Conservation (phyloP, 2,113 vertebrate genomes). For the Hydropotes inermis region DNA sequence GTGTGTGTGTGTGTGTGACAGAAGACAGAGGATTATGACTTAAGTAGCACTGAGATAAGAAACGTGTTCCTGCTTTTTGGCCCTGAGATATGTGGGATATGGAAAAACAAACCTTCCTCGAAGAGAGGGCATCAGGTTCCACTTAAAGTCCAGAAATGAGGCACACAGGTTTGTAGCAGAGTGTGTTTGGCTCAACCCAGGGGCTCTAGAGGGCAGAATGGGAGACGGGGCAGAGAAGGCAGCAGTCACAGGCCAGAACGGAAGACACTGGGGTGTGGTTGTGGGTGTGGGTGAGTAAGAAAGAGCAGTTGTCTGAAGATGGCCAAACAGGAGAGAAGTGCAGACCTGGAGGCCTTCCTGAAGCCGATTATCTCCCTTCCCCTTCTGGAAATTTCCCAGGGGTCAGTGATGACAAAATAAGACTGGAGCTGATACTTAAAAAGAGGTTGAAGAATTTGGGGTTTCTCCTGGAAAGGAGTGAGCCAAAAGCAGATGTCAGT, state of each 20-base stretch:
- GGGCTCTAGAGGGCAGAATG: not conserved
- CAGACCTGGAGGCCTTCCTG: not conserved
- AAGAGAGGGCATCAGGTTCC: not conserved
- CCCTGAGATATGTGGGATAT: not conserved
- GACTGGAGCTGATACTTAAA: not conserved
- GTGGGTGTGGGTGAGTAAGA: accelerated
- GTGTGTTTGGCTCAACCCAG: too few species aligned
- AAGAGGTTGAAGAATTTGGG: not conserved
- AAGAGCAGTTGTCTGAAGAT: not conserved
- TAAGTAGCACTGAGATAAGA: not conserved
- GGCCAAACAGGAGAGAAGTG: not conserved
- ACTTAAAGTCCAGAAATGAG: not conserved
- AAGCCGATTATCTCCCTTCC: not conserved
- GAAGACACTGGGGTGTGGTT: accelerated
- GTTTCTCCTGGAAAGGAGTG: not conserved
- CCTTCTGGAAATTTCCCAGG: not conserved
- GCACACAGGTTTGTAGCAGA: accelerated
- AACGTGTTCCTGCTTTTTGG: not conserved
- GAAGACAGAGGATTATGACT: not conserved
- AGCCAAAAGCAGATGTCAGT: not conserved
- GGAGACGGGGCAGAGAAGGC: not conserved
- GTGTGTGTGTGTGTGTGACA: not conserved
- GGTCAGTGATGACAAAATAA: not conserved
- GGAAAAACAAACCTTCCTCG: not conserved
- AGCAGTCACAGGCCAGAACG: not conserved